Evolutionary conservation across 2,113 vertebrate species (phyloP).

Genomic region (Pycnonotus jocosus): DNA sequence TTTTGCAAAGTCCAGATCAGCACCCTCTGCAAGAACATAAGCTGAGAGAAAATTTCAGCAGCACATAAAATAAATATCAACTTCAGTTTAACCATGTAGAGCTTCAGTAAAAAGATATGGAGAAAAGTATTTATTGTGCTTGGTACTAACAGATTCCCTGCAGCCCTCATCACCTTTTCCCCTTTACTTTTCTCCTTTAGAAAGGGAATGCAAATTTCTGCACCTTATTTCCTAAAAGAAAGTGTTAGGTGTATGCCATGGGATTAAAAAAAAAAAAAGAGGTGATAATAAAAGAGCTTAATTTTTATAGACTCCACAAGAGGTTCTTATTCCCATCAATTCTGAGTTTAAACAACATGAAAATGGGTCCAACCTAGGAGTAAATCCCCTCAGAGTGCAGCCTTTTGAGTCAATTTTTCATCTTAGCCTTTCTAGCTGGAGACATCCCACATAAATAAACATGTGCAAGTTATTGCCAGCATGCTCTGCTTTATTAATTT

Average conservation of each 20-base stretch:
- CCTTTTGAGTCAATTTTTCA: slow-evolving; percentile 63
- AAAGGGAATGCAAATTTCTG: neutral
- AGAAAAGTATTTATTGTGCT: neutral
- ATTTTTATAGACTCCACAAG: slow-evolving; percentile 12
- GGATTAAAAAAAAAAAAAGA: neutral
- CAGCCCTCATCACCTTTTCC: neutral
- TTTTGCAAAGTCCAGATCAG: neutral
- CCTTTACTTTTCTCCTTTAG: neutral
- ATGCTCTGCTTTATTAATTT: slow-evolving; percentile 70
- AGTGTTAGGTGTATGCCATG: neutral
- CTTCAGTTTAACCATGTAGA: neutral
- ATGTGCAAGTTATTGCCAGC: slow-evolving; percentile 60
- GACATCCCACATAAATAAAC: slow-evolving; percentile 67
- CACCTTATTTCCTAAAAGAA: neutral
- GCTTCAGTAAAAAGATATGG: neutral
- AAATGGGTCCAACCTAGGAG: slow-evolving; percentile 10
- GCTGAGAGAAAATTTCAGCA: neutral
- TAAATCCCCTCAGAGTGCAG: slow-evolving; percentile 44
- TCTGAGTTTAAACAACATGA: slow-evolving; percentile 26
- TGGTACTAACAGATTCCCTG: neutral
- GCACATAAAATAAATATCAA: neutral
- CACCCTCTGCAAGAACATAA: neutral
- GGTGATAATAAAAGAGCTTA: slow-evolving; percentile 35
- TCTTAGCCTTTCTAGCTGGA: slow-evolving; percentile 53
- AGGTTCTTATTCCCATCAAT: slow-evolving; percentile 17